Evolutionary conservation across 2,113 vertebrate genomes (phyloP).

Genomic region (Sinocyclocheilus grahami): DNA sequence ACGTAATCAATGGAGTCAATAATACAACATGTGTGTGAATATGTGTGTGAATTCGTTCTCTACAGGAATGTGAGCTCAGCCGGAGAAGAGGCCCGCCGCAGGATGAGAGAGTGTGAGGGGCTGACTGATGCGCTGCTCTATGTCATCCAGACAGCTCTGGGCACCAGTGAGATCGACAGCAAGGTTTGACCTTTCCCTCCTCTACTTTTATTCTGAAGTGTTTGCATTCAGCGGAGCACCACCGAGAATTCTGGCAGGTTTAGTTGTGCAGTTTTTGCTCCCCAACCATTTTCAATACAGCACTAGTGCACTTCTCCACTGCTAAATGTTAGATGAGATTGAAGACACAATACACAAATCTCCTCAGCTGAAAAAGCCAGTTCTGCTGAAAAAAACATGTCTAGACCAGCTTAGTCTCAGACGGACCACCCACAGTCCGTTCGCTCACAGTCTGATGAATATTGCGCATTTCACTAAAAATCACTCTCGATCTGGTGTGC

Average conservation of each 20-base stretch:
- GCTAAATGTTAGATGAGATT: slow-evolving; percentile 5
- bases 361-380: too few relatives aligned
- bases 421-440: not conserved
- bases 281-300: not conserved
- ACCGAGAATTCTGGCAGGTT: not conserved
- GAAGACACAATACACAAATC: not conserved
- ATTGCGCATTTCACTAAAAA: not conserved
- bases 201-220: not conserved
- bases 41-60: slow-evolving; percentile 39
- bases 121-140: slow-evolving; percentile 94
- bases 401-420: not conserved
- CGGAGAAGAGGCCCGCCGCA: slow-evolving; percentile 93
- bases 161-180: slow-evolving; percentile 99
- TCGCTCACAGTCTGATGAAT: not conserved
- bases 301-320: not conserved
- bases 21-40: not conserved
- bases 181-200: slow-evolving; percentile 82
- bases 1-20: not conserved
- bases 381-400: not conserved
- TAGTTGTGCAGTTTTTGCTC: not conserved
- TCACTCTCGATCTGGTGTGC: not conserved
- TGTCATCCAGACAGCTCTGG: slow-evolving; percentile 95
- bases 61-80: slow-evolving; percentile 97
- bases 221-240: not conserved
- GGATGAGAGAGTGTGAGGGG: slow-evolving; percentile 98